Percentiles rank a stretch among this genome's conserved stretches.
Evolutionary conservation across 2,113 vertebrate genomes (phyloP).

Genomic region (Propithecus coquereli): DNA sequence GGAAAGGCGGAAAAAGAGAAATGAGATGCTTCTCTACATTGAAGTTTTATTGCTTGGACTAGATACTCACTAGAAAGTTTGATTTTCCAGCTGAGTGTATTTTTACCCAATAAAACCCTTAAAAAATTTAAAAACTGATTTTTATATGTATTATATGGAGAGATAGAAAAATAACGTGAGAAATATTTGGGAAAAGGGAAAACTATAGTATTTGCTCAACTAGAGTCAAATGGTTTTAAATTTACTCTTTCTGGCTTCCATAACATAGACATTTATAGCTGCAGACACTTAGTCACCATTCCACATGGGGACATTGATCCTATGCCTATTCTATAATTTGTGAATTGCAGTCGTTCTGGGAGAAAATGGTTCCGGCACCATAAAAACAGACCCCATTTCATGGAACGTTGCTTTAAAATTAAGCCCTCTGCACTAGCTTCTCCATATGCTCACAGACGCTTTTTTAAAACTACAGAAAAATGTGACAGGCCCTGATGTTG

Average conservation of each 20-base stretch:
- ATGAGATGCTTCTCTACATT: not conserved
- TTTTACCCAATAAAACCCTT: conserved; percentile 25
- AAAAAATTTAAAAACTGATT: not conserved
- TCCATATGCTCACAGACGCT: conserved; percentile 10
- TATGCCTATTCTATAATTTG: not conserved
- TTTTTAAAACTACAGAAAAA: conserved; percentile 47
- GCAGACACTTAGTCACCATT: not conserved
- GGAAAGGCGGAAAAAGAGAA: conserved; percentile 29
- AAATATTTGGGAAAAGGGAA: not conserved
- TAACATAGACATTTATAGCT: conserved; percentile 12
- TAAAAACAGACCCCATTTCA: conserved; percentile 53
- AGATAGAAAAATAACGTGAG: not conserved
- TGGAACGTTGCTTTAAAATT: conserved; percentile 54
- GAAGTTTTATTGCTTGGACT: not conserved
- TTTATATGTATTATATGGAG: not conserved
- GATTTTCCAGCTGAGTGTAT: not conserved
- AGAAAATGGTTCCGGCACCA: not conserved
- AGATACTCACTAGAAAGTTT: not conserved
- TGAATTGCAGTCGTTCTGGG: conserved; percentile 8
- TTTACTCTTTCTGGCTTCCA: not conserved
- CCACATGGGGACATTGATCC: not conserved
- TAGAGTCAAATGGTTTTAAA: conserved; percentile 6
- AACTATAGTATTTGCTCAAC: not conserved
- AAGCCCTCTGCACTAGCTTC: conserved; percentile 39
- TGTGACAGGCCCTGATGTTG: not conserved